Evolutionary conservation across 2,888 invertebrate genomes (phyloP).

Genomic region (Synergus umbraculus): DNA sequence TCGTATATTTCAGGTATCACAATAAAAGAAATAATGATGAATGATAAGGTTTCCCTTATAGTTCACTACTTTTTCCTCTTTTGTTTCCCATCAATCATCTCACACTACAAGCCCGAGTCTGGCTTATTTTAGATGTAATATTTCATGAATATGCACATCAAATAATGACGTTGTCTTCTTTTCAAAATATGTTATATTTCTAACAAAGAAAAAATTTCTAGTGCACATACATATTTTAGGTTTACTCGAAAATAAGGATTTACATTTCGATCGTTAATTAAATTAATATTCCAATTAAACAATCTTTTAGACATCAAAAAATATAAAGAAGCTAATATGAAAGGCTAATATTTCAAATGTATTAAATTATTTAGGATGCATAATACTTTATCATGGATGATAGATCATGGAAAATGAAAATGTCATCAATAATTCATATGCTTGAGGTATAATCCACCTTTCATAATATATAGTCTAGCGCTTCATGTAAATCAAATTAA

Average conservation of each 20-base stretch:
- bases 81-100: conserved; percentile 6
- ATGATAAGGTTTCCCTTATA: conserved; percentile 16
- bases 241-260: background rate
- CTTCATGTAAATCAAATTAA: conserved; percentile 30
- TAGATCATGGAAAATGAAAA: background rate
- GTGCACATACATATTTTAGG: background rate
- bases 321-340: background rate
- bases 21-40: conserved; percentile 27
- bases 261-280: too few relatives aligned
- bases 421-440: background rate
- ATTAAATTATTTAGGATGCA: background rate
- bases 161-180: background rate
- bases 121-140: background rate
- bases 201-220: too few relatives aligned
- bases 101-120: background rate
- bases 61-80: background rate
- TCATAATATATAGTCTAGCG: background rate
- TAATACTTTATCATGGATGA: background rate
- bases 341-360: background rate
- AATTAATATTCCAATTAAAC: background rate
- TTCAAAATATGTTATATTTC: too few relatives aligned
- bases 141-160: background rate
- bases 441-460: too few relatives aligned
- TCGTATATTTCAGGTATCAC: conserved; percentile 1
- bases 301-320: background rate